A percentile compares a stretch with the other conserved stretches of the same genome.
These are phyloP conservation scores for Pelosia muscerda DNA, from an alignment of 2,888 invertebrate genomes.

Conservation along the genomic window DNA sequence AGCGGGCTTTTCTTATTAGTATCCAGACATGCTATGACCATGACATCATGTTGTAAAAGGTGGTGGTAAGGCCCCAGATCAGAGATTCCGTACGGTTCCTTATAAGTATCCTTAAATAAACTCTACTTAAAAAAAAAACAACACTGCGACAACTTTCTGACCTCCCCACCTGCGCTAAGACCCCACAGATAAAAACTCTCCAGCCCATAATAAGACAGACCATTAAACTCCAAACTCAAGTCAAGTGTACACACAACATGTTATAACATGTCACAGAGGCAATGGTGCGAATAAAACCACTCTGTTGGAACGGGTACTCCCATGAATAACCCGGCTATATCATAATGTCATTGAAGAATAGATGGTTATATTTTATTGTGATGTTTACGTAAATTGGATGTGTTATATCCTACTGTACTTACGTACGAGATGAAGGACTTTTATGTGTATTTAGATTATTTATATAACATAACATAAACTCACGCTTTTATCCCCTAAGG, in stretches of 20 bases:
- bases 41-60: too few species aligned
- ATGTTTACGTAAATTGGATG: constrained; percentile 15
- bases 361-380: neutral
- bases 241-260: constrained; percentile 56
- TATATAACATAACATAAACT: too few species aligned
- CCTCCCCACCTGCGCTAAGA: constrained; percentile 2
- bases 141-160: neutral
- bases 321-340: constrained; percentile 48
- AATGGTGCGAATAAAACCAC: constrained; percentile 67
- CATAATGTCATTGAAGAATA: constrained; percentile 20
- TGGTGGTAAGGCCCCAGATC: too few species aligned
- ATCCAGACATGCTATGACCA: too few species aligned
- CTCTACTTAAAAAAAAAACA: neutral
- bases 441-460: neutral
- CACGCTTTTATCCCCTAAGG: too few species aligned
- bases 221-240: constrained; percentile 53
- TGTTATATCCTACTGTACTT: constrained; percentile 2
- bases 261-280: constrained; percentile 66
- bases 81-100: too few species aligned
- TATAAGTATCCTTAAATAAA: too few species aligned
- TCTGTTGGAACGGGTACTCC: constrained; percentile 62
- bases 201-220: constrained; percentile 30
- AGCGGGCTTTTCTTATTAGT: too few species aligned
- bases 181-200: constrained; percentile 1
- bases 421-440: neutral